phyloP scores from a whole-genome alignment of 2,888 invertebrate genomes.

The Taphrorychus bicolor region DNA sequence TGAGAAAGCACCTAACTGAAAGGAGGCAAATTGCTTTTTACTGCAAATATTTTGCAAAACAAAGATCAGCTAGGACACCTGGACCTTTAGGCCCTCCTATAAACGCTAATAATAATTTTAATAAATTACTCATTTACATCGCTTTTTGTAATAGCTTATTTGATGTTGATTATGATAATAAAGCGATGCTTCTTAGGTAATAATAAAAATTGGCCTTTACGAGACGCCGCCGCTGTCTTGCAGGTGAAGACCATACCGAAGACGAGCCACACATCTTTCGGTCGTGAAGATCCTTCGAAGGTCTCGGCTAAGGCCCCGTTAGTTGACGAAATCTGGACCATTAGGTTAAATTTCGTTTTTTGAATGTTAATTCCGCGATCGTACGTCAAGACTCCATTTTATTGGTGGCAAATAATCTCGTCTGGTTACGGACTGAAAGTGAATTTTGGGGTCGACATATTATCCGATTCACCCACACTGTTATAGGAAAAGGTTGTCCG shows the following conservation, averaged over 20 bases:
- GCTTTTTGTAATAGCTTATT: too few species aligned
- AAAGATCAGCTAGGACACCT: too few species aligned
- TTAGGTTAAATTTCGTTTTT: conserved; percentile 11
- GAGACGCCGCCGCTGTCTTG: background rate
- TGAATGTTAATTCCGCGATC: background rate
- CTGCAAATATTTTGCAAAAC: background rate
- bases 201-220: background rate
- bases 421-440: conserved; percentile 1
- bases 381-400: background rate
- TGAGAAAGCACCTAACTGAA: background rate
- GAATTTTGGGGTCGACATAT: conserved; percentile 9
- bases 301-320: conserved; percentile 13
- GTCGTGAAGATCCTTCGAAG: background rate
- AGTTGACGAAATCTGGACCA: conserved; percentile 8
- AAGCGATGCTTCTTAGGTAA: too few species aligned
- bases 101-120: too few species aligned
- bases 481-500: background rate
- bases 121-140: too few species aligned
- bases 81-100: too few species aligned
- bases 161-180: too few species aligned
- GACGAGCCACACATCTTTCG: too few species aligned
- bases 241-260: background rate
- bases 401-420: background rate
- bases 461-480: conserved; percentile 9
- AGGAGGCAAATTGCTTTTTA: background rate